Conservation (phyloP, 2,797 vertebrate genomes). For the Toxotes lorentzi region DNA sequence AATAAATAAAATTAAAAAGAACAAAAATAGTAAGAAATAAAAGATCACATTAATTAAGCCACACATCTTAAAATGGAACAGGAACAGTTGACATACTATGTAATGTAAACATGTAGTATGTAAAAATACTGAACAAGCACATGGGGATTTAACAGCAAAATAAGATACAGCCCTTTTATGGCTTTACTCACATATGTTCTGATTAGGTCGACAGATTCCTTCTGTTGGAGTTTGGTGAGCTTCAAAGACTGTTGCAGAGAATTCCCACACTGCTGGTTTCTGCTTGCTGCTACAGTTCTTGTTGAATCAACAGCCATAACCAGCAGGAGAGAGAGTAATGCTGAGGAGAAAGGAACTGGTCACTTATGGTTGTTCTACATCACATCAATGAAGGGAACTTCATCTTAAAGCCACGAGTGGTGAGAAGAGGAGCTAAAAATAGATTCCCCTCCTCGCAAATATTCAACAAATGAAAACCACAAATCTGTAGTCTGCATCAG, state of each 20-base stretch:
- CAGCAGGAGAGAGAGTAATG: conserved; percentile 79
- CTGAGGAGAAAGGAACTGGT: conserved; percentile 74
- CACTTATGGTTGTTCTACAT: conserved; percentile 60
- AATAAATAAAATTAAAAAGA: neutral
- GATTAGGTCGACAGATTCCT: conserved; percentile 75
- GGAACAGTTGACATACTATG: neutral
- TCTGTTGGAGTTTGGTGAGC: conserved; percentile 72
- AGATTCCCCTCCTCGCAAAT: conserved; percentile 5
- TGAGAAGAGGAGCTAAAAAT: conserved; percentile 27
- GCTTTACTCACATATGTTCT: conserved; percentile 83
- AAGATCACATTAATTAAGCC: neutral
- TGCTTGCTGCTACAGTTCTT: conserved; percentile 58
- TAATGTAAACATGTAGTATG: neutral
- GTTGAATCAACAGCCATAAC: conserved; percentile 74
- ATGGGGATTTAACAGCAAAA: conserved; percentile 15
- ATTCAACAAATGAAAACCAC: neutral
- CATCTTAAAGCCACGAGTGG: conserved; percentile 53
- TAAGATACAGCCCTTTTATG: conserved; percentile 25
- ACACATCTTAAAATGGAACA: neutral
- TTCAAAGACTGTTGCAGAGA: conserved; percentile 67
- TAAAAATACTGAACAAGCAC: conserved; percentile 4
- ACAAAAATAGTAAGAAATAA: neutral
- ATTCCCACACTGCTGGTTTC: conserved; percentile 62
- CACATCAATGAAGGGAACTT: conserved; percentile 52
- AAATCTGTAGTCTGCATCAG: neutral